Conservation (phyloP, 2,113 vertebrate genomes). For the Hymenochirus boettgeri region DNA sequence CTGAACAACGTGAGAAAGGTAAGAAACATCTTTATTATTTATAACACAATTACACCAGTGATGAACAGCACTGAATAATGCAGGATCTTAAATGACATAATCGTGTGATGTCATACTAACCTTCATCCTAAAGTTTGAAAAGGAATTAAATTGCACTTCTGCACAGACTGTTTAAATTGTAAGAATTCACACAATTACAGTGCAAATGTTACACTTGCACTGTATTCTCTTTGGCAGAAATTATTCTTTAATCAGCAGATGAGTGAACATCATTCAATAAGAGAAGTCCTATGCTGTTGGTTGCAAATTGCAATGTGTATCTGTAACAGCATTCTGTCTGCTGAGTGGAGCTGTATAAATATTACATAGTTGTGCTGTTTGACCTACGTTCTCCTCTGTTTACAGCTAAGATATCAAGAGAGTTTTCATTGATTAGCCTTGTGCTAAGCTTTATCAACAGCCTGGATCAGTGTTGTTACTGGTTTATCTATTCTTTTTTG, state of each 20-base stretch:
- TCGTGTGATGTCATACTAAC: not conserved
- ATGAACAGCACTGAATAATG: not conserved
- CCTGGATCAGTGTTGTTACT: not conserved
- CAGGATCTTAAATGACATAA: not conserved
- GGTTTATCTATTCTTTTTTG: not conserved
- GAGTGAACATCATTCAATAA: no score
- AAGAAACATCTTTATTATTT: not conserved
- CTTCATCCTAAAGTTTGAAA: no score
- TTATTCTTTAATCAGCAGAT: no score
- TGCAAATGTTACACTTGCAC: no score
- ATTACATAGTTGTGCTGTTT: slow-evolving; percentile 10
- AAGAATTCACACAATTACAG: no score
- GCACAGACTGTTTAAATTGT: no score
- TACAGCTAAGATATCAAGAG: not conserved
- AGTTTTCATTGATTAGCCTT: not conserved
- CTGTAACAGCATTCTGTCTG: not conserved
- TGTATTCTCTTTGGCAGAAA: no score
- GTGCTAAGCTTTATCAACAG: not conserved
- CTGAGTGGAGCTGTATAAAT: slow-evolving; percentile 12
- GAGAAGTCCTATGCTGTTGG: no score
- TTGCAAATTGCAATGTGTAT: no score
- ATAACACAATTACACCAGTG: not conserved
- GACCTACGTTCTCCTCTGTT: not conserved
- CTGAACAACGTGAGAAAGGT: not conserved
- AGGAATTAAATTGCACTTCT: no score